Evolutionary conservation across 2,888 invertebrate species (phyloP), one percentile per base, ranked within the genome.

Genomic region (Spisula subtruncata): DNA sequence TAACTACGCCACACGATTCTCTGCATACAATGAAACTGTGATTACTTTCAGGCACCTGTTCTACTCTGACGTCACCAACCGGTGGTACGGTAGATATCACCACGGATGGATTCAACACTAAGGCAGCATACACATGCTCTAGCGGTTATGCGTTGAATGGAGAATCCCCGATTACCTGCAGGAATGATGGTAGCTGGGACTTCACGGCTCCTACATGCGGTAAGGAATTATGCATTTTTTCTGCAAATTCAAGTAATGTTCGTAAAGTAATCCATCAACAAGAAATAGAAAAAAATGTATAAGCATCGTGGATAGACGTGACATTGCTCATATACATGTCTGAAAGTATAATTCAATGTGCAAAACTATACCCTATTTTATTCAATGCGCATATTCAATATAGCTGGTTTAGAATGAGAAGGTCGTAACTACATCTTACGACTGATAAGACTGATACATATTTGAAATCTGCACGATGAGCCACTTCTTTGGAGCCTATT

Each of bases 101-200:
- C 20, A 48, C 88, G n/a, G 80, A 88, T 20, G 88, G 88, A 16
- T 48, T 79, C 14, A 83, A 85, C 14, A 87, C 91, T 0, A 29
- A 79, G 51, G 91, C 85, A 20, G 46, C 82, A 8, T 89, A 60
- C 75, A 80, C 84, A 71, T 91, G 91, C 48, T 32, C 56, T 29
- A 71, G 16, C 4, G 89, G 91, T 0, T 89, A 89, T 54, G 83
- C 91, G 18, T 48, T 91, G n/a, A 85, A 84, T 81, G 91, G 91
- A 14, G 56, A 71, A 0, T 79, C 87, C 12, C 41, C 85, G n/a
- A 75, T 89, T n/a, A 87, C 85, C 48, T 90, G 87, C 41, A 54
- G 56, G 14, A 85, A 66, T 41, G 83, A 85, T 46, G 86, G 86
- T 5, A 66, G 85, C 8, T 91, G 88, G 86, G 85, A 86, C 10